These are phyloP conservation scores for Martes flavigula DNA, from an alignment of 2,797 vertebrate genomes.

Conservation along the genomic window DNA sequence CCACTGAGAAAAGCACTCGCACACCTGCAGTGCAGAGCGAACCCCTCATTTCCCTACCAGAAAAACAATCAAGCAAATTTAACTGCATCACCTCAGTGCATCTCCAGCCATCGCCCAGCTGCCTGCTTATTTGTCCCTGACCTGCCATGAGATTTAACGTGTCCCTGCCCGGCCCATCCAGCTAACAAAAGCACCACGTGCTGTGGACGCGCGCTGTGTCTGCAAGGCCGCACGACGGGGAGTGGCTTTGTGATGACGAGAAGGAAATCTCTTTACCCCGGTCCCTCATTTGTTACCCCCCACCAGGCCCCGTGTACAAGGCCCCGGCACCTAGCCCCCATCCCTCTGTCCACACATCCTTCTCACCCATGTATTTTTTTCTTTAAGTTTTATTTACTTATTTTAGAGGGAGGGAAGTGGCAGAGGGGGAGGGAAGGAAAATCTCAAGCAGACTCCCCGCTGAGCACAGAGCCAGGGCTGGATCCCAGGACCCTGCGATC, in stretches of 20 bases:
- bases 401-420: neutral
- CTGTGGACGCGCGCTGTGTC: slow-evolving; percentile 13
- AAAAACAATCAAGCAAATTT: slow-evolving; percentile 78
- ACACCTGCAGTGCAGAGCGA: slow-evolving; percentile 65
- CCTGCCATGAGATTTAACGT: slow-evolving; percentile 61
- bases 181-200: slow-evolving; percentile 44
- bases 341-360: neutral
- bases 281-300: neutral
- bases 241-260: neutral
- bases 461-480: neutral
- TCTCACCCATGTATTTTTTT: neutral
- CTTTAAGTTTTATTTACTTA: neutral
- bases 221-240: neutral
- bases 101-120: slow-evolving; percentile 64
- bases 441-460: neutral
- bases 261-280: neutral
- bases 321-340: neutral
- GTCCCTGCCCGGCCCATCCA: slow-evolving; percentile 26
- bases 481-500: neutral
- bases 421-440: neutral
- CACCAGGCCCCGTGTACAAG: neutral
- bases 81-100: slow-evolving; percentile 72
- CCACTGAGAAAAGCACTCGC: slow-evolving; percentile 59
- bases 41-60: slow-evolving; percentile 71
- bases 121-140: slow-evolving; percentile 63